phyloP scores from a whole-genome alignment of 2,888 invertebrate genomes.

The Tachina lurida region DNA sequence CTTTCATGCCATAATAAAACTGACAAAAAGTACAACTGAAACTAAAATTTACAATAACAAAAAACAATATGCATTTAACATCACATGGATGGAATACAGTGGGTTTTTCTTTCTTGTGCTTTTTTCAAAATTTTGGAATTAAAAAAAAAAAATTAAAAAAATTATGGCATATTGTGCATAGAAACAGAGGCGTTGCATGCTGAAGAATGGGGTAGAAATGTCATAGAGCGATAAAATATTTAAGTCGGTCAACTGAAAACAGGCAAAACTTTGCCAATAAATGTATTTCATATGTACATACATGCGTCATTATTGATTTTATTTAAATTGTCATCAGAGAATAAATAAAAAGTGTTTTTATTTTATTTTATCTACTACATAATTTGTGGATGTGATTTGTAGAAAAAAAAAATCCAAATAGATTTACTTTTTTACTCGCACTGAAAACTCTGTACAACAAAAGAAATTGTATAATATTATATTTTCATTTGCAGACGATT shows the following conservation, averaged over 20 bases:
- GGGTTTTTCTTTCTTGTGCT: slow-evolving; percentile 23
- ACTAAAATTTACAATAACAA: too few relatives aligned
- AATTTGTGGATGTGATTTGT: neutral
- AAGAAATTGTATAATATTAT: neutral
- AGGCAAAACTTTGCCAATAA: neutral
- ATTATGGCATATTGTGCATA: slow-evolving; percentile 12
- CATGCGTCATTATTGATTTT: neutral
- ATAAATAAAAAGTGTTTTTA: too few relatives aligned
- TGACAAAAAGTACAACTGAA: neutral
- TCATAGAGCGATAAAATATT: neutral
- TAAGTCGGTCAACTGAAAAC: neutral
- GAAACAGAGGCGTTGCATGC: slow-evolving; percentile 33
- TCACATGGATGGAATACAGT: neutral
- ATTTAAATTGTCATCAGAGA: neutral
- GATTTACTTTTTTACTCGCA: neutral
- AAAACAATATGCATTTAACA: slow-evolving; percentile 4
- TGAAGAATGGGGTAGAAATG: neutral
- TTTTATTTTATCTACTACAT: too few relatives aligned
- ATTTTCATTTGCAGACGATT: neutral
- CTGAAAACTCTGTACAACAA: neutral
- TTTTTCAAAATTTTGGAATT: slow-evolving; percentile 8
- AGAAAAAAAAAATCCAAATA: neutral
- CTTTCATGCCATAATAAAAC: slow-evolving; percentile 10
- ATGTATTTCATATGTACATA: neutral
- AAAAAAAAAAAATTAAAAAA: neutral